Conservation (phyloP, 2,113 vertebrate genomes). For the Xyliphius kryptos region DNA sequence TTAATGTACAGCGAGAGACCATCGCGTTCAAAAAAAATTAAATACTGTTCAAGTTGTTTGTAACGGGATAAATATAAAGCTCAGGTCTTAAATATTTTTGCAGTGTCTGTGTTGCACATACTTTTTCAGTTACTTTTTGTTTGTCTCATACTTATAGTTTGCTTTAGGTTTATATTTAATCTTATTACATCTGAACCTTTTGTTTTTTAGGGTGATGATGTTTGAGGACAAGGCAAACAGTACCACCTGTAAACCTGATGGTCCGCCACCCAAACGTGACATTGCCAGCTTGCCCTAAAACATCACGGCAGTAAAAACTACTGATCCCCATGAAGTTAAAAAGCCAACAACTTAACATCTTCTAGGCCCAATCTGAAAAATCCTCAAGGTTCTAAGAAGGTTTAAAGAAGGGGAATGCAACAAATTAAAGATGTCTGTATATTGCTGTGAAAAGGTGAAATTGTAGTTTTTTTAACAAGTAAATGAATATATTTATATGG, state of each 20-base stretch:
- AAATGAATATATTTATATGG: slow-evolving; percentile 55
- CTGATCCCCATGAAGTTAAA: slow-evolving; percentile 11
- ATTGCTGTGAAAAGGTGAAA: slow-evolving; percentile 50
- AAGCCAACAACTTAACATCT: slow-evolving; percentile 34
- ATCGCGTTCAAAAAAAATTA: no score
- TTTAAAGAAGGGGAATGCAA: slow-evolving; percentile 1
- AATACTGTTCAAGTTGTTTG: no score
- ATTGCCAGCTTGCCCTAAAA: slow-evolving; percentile 87
- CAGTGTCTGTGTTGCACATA: no score
- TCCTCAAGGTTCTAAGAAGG: slow-evolving; percentile 6
- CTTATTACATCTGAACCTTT: neutral
- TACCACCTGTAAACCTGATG: slow-evolving; percentile 65
- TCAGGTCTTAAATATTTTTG: no score
- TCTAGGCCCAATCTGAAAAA: slow-evolving; percentile 27
- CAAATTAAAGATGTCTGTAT: slow-evolving; percentile 24
- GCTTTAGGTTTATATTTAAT: neutral
- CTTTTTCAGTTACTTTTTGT: no score
- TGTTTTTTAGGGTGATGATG: slow-evolving; percentile 78
- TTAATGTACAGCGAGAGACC: no score
- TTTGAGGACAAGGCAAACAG: slow-evolving; percentile 93
- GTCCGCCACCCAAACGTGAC: slow-evolving; percentile 91
- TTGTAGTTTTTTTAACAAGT: slow-evolving; percentile 40
- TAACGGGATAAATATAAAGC: no score
- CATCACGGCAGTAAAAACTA: slow-evolving; percentile 14
- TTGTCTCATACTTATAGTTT: no score